Conservation (phyloP, 2,797 vertebrate genomes). For the Arnoldichthys spilopterus region DNA sequence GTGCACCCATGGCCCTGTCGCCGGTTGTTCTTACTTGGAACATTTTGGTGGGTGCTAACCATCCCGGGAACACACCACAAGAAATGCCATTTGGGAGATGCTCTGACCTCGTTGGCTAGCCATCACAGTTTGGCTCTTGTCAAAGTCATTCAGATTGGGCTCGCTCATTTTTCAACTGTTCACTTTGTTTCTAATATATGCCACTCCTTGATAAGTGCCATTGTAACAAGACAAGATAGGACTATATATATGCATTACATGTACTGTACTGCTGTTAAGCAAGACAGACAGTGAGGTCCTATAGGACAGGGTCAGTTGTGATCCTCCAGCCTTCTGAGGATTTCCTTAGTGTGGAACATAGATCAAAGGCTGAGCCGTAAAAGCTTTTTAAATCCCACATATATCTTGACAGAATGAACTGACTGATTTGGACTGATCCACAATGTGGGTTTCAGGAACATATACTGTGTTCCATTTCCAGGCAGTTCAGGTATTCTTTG, state of each 20-base stretch:
- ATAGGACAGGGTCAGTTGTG: not conserved
- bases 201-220: too few relatives aligned
- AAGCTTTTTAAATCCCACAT: constrained; percentile 16
- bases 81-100: too few relatives aligned
- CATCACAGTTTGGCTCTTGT: too few relatives aligned
- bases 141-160: too few relatives aligned
- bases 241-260: not conserved
- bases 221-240: too few relatives aligned
- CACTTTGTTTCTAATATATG: too few relatives aligned
- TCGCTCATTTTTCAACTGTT: too few relatives aligned
- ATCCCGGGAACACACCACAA: too few relatives aligned
- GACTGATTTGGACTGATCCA: not conserved
- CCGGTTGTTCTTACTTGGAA: too few relatives aligned
- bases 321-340: not conserved
- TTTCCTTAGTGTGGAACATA: constrained; percentile 7
- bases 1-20: too few relatives aligned
- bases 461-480: constrained; percentile 1
- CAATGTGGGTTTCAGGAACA: constrained; percentile 3
- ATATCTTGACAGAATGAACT: constrained; percentile 15
- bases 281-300: constrained; percentile 5
- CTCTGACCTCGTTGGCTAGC: too few relatives aligned
- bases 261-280: not conserved
- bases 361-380: constrained; percentile 21
- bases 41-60: too few relatives aligned
- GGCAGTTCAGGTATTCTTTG: not conserved